phyloP scores from a whole-genome alignment of 1,140 invertebrate species.

The Gryon sp. region DNA sequence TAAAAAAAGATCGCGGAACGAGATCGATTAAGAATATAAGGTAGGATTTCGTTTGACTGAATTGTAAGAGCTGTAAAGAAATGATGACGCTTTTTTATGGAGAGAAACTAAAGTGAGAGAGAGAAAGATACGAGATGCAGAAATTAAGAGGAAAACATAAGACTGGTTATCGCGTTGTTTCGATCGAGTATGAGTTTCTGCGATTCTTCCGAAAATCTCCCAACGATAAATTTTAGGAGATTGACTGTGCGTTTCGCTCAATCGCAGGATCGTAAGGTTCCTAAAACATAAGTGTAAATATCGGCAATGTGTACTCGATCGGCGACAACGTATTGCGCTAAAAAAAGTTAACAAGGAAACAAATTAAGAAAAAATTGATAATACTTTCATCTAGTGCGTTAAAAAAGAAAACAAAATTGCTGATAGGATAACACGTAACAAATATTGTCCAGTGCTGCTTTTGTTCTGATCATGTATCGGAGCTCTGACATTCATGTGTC shows the following conservation, averaged over 20 bases:
- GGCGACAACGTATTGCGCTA: conserved; percentile 38
- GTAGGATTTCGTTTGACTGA: conserved; percentile 48
- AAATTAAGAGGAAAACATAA: conserved; percentile 27
- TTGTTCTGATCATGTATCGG: conserved; percentile 33
- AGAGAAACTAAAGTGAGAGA: conserved; percentile 8
- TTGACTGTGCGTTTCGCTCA: conserved; percentile 43
- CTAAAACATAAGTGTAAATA: conserved; percentile 64
- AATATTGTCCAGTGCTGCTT: conserved; percentile 38
- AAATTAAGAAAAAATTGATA: conserved; percentile 4
- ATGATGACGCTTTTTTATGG: conserved; percentile 60
- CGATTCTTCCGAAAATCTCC: conserved; percentile 40
- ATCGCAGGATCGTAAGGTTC: conserved; percentile 62
- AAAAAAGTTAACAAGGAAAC: conserved; percentile 1
- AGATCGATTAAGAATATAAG: conserved; percentile 49
- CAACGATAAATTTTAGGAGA: conserved; percentile 17
- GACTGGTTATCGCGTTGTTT: conserved; percentile 53
- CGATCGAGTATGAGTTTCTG: conserved; percentile 60
- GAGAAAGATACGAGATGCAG: conserved; percentile 8
- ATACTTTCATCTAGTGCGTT: conserved; percentile 9
- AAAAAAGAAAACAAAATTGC: conserved; percentile 33
- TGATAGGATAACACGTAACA: conserved; percentile 27
- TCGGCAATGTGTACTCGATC: conserved; percentile 57
- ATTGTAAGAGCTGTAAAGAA: conserved; percentile 51
- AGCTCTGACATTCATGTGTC: conserved; percentile 25
- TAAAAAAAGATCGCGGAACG: conserved; percentile 27